phyloP scores from a whole-genome alignment of 2,797 vertebrate genomes.

The Linurgus olivaceus region DNA sequence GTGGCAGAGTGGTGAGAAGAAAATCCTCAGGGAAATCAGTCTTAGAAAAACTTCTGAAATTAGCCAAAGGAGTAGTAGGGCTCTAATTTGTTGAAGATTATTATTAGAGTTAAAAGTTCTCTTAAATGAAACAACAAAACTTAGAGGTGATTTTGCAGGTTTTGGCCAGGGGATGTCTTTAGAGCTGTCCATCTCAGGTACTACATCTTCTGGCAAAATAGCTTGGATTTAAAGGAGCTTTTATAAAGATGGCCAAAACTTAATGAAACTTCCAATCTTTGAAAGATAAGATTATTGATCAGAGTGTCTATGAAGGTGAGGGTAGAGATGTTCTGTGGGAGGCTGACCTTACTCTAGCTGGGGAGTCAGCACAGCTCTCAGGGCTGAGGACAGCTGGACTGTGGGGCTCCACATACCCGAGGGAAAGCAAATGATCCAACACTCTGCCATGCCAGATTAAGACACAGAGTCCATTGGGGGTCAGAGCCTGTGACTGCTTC shows the following conservation, averaged over 20 bases:
- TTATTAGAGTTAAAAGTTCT: not conserved
- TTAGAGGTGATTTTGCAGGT: not conserved
- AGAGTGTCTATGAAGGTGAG: not conserved
- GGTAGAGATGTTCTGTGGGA: not conserved
- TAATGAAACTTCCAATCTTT: not conserved
- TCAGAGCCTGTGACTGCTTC: not conserved
- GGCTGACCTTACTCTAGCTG: not conserved
- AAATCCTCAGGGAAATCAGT: constrained; percentile 6
- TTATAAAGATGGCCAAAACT: not conserved
- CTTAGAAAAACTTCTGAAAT: not conserved
- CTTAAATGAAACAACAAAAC: not conserved
- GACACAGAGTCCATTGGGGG: not conserved
- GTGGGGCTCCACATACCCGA: not conserved
- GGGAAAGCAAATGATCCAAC: not conserved
- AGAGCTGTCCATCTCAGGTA: not conserved
- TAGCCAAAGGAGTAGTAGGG: not conserved
- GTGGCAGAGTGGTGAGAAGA: not conserved
- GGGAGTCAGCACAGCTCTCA: not conserved
- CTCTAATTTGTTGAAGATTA: not conserved
- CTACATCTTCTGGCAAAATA: not conserved
- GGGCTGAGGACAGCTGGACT: not conserved
- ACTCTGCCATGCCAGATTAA: not conserved
- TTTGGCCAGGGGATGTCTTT: not conserved
- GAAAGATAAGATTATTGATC: not conserved
- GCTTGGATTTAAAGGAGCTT: not conserved